Conservation (phyloP, 2,113 vertebrate genomes). For the Periophthalmodon schlosseri region DNA sequence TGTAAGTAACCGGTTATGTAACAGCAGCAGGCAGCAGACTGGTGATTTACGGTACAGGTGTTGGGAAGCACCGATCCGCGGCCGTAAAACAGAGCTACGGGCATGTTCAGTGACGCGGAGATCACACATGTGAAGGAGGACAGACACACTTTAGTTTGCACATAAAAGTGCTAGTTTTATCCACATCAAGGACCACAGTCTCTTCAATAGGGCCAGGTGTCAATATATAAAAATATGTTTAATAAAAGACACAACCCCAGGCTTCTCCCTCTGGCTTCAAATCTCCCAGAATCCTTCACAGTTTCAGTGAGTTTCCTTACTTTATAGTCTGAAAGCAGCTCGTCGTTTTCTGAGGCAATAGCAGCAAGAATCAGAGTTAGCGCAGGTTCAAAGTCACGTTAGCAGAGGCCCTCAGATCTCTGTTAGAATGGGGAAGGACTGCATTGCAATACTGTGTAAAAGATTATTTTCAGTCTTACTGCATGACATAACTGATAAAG, state of each 20-base stretch:
- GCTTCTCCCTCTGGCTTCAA: slow-evolving; percentile 12
- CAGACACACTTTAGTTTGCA: slow-evolving; percentile 18
- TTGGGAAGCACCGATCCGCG: slow-evolving; percentile 43
- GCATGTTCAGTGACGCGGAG: slow-evolving; percentile 48
- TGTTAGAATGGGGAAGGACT: not conserved
- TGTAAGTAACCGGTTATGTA: slow-evolving; percentile 40
- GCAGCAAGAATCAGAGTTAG: slow-evolving; percentile 2
- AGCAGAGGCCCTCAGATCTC: not conserved
- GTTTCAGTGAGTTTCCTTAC: slow-evolving; percentile 11
- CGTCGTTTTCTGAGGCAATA: not conserved
- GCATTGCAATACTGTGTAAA: not conserved
- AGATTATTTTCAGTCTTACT: not conserved
- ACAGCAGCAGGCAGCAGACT: slow-evolving; percentile 26
- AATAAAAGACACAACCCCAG: slow-evolving; percentile 30
- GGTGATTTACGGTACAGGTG: slow-evolving; percentile 70
- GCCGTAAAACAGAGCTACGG: slow-evolving; percentile 53
- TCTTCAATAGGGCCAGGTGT: slow-evolving; percentile 35
- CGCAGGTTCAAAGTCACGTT: slow-evolving; percentile 4
- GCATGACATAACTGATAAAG: slow-evolving; percentile 4
- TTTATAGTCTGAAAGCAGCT: slow-evolving; percentile 19
- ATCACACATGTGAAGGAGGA: slow-evolving; percentile 56
- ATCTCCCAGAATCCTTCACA: slow-evolving; percentile 5
- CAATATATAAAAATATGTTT: slow-evolving; percentile 22
- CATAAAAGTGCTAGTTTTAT: slow-evolving; percentile 18
- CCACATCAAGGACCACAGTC: slow-evolving; percentile 15